phyloP scores from a whole-genome alignment of 1,140 invertebrate species.

The Rhynchophorus ferrugineus region DNA sequence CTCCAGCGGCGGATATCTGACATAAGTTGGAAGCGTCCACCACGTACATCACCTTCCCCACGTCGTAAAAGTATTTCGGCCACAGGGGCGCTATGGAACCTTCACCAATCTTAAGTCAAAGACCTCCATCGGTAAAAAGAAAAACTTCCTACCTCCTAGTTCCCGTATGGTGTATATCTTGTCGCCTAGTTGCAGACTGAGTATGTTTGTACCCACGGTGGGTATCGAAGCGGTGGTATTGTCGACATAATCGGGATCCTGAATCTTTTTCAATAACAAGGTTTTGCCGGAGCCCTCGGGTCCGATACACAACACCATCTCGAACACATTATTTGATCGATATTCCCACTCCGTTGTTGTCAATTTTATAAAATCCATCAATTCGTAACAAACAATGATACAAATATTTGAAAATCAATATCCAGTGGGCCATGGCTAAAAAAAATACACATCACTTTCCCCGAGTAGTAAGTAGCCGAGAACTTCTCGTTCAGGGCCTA shows the following conservation, averaged over 20 bases:
- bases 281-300: conserved; percentile 74
- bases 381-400: no score
- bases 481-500: no score
- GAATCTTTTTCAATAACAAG: conserved; percentile 63
- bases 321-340: conserved; percentile 15
- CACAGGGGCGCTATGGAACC: conserved; percentile 69
- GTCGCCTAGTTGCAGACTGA: conserved; percentile 50
- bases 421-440: no score
- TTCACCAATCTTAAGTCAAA: background rate
- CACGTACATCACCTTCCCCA: conserved; percentile 67
- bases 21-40: conserved; percentile 72
- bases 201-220: conserved; percentile 70
- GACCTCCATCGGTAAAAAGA: background rate
- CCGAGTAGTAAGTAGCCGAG: no score
- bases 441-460: no score
- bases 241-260: conserved; percentile 57
- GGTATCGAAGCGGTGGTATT: conserved; percentile 65
- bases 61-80: conserved; percentile 61
- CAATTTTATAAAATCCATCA: no score
- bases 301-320: conserved; percentile 61
- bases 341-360: no score
- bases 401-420: no score
- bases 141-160: conserved; percentile 49
- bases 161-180: conserved; percentile 49
- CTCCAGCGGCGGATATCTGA: conserved; percentile 71